A percentile compares a stretch with the other conserved stretches of the same genome.
phyloP scores from a whole-genome alignment of 2,888 invertebrate species.

The Acholoe squamosa region DNA sequence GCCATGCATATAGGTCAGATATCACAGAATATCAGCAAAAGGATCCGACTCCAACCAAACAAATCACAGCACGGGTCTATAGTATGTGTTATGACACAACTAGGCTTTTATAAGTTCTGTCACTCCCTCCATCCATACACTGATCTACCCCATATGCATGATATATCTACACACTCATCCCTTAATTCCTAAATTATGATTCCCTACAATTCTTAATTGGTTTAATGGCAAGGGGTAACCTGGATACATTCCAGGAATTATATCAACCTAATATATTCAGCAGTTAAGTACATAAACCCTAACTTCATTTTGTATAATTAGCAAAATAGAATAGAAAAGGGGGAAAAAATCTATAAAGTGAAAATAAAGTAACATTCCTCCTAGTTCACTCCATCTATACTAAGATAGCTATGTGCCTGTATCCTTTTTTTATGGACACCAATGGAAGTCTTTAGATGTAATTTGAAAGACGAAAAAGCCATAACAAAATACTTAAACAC shows the following conservation, averaged over 20 bases:
- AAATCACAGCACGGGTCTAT: constrained; percentile 11
- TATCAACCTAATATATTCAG: constrained; percentile 12
- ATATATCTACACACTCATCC: no score
- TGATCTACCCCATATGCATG: no score
- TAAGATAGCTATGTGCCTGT: no score
- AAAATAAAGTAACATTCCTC: no score
- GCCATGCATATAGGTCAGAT: constrained; percentile 14
- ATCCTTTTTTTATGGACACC: no score
- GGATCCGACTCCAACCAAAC: neutral
- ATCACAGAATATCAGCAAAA: constrained; percentile 56
- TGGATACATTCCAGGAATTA: neutral
- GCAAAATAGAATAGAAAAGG: neutral
- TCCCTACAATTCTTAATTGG: no score
- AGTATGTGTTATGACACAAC: neutral
- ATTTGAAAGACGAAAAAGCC: no score
- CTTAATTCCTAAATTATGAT: no score
- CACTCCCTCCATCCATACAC: neutral
- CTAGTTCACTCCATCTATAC: no score
- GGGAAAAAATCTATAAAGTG: neutral
- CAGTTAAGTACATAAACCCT: neutral
- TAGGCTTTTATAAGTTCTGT: neutral
- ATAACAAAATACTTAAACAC: no score
- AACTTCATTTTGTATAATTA: neutral
- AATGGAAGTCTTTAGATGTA: no score
- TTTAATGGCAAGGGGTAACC: neutral